phyloP scores from a whole-genome alignment of 2,113 vertebrate genomes.

The Tonatia bakeri region DNA sequence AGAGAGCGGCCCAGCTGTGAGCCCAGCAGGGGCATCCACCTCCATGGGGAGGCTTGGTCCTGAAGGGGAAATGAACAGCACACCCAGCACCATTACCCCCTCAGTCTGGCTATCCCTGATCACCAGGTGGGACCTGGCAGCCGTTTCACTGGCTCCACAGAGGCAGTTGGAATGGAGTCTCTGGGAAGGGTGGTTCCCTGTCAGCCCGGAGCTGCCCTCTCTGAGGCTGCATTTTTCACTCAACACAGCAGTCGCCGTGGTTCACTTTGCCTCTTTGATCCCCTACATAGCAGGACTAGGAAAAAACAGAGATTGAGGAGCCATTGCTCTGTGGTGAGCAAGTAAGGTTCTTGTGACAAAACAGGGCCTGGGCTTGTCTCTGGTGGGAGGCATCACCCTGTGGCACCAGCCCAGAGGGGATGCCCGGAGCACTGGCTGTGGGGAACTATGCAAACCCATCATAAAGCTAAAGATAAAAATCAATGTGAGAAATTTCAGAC shows the following conservation, averaged over 20 bases:
- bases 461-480: background rate
- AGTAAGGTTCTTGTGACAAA: constrained; percentile 40
- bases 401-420: background rate
- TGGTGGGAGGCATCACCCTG: background rate
- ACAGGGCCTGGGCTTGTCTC: background rate
- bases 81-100: rapidly evolving
- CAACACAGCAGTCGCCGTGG: background rate
- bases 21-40: background rate
- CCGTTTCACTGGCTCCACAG: background rate
- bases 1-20: background rate
- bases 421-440: rapidly evolving
- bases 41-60: background rate
- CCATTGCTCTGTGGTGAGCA: constrained; percentile 46
- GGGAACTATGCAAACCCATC: background rate
- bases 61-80: rapidly evolving
- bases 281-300: background rate
- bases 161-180: constrained; percentile 48
- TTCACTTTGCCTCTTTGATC: background rate
- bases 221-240: background rate
- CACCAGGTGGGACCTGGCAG: background rate
- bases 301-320: background rate
- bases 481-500: background rate
- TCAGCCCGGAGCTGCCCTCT: background rate
- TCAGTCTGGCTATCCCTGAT: rapidly evolving
- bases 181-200: background rate